A percentile compares a stretch with the other conserved stretches of the same genome.
These are phyloP conservation scores for Pelodytes ibericus DNA, from an alignment of 2,797 vertebrate species.

Conservation along the genomic window DNA sequence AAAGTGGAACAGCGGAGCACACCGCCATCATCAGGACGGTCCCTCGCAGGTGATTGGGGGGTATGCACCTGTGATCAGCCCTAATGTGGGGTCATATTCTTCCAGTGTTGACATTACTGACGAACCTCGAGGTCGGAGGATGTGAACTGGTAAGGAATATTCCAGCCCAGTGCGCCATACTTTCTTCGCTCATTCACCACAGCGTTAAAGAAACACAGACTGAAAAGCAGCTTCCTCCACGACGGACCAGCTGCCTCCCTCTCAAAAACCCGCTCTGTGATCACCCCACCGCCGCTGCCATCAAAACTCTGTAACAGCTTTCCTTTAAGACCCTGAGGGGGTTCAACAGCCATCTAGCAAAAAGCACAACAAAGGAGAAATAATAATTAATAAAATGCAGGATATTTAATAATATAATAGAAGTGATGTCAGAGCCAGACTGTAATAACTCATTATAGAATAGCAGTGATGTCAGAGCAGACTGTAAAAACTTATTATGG, in stretches of 20 bases:
- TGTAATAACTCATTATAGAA: too few relatives aligned
- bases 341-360: conserved; percentile 64
- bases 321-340: conserved; percentile 65
- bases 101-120: too few relatives aligned
- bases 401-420: too few relatives aligned
- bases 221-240: conserved; percentile 70
- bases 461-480: too few relatives aligned
- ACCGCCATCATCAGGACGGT: too few relatives aligned
- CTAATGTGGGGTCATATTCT: too few relatives aligned
- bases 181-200: conserved; percentile 67
- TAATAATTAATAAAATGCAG: not conserved
- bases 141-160: conserved; percentile 65
- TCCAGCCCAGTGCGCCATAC: conserved; percentile 70
- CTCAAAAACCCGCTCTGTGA: conserved; percentile 63
- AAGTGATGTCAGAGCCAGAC: too few relatives aligned
- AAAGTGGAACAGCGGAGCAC: too few relatives aligned
- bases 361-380: not conserved
- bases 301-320: conserved; percentile 68
- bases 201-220: conserved; percentile 67
- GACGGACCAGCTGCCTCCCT: conserved; percentile 55
- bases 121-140: conserved; percentile 69
- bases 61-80: too few relatives aligned
- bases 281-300: conserved; percentile 54
- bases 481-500: too few relatives aligned
- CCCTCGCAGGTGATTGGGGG: too few relatives aligned